Evolutionary conservation across 2,797 vertebrate genomes (phyloP).

Genomic region (Sebastes hubbsi): DNA sequence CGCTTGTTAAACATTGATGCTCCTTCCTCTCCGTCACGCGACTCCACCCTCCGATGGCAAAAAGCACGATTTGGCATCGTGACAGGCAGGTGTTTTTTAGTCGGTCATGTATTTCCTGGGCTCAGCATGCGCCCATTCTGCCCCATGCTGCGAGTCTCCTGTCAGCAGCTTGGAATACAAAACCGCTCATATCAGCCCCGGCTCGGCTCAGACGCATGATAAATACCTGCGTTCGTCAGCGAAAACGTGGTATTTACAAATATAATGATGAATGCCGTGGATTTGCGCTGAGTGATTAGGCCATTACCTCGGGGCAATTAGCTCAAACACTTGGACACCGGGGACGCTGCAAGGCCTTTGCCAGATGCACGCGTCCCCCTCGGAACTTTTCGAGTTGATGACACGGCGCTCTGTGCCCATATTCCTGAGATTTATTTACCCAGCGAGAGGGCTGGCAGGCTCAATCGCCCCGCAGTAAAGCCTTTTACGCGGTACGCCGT

Average conservation of each 20-base stretch:
- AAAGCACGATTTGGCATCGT: not conserved
- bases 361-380: conserved; percentile 52
- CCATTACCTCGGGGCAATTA: conserved; percentile 58
- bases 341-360: conserved; percentile 20
- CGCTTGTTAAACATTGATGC: conserved; percentile 35
- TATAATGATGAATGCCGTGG: conserved; percentile 39
- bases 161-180: not conserved
- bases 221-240: conserved; percentile 46
- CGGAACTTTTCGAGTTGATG: conserved; percentile 53
- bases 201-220: conserved; percentile 30
- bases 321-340: conserved; percentile 24
- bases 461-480: conserved; percentile 70
- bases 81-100: conserved; percentile 5
- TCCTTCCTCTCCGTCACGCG: not conserved
- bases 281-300: conserved; percentile 60
- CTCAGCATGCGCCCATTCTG: not conserved
- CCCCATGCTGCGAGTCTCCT: conserved; percentile 17
- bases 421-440: conserved; percentile 78
- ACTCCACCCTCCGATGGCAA: not conserved
- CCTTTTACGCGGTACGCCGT: conserved; percentile 66
- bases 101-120: conserved; percentile 21
- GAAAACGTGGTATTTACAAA: conserved; percentile 66
- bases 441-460: conserved; percentile 64
- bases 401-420: conserved; percentile 53
- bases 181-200: conserved; percentile 19